Evolutionary conservation across 2,888 invertebrate genomes (phyloP).

Genomic region (Drosophila nr. medialis): DNA sequence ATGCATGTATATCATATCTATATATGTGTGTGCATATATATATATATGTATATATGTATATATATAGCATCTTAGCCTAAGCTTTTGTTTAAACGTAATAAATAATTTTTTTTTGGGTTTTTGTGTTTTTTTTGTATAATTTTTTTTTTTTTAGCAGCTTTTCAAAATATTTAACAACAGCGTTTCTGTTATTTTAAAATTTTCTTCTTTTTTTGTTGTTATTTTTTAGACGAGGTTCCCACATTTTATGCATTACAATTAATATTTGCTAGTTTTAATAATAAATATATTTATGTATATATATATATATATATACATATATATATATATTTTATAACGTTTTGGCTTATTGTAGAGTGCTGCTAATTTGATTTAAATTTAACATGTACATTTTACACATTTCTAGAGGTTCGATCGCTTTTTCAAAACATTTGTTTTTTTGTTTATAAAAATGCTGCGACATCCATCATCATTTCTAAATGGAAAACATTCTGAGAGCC

Average conservation of each 20-base stretch:
- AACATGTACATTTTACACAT: constrained; percentile 53
- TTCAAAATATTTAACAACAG: constrained; percentile 74
- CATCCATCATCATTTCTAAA: constrained; percentile 22
- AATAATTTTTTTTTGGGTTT: constrained; percentile 48
- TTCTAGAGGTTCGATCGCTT: constrained; percentile 37
- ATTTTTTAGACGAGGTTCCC: constrained; percentile 59
- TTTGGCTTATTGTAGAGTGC: constrained; percentile 68
- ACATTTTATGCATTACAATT: constrained; percentile 65
- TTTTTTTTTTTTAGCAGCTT: constrained; percentile 48
- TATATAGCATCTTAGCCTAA: constrained; percentile 43
- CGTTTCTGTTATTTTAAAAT: constrained; percentile 51
- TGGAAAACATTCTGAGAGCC: constrained; percentile 54
- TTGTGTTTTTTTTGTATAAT: constrained; percentile 35
- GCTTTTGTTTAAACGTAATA: constrained; percentile 66
- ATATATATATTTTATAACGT: constrained; percentile 39
- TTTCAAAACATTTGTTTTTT: constrained; percentile 15
- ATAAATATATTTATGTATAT: constrained; percentile 70
- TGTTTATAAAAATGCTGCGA: constrained; percentile 36
- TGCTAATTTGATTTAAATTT: constrained; percentile 62
- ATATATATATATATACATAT: constrained; percentile 29
- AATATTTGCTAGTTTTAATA: constrained; percentile 78
- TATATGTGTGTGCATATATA: constrained; percentile 22
- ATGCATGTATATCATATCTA: constrained; percentile 7
- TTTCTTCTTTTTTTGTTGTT: constrained; percentile 25
- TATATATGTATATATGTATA: constrained; percentile 9